Evolutionary conservation across 2,797 vertebrate genomes (phyloP).

Genomic region (Merluccius polli): DNA sequence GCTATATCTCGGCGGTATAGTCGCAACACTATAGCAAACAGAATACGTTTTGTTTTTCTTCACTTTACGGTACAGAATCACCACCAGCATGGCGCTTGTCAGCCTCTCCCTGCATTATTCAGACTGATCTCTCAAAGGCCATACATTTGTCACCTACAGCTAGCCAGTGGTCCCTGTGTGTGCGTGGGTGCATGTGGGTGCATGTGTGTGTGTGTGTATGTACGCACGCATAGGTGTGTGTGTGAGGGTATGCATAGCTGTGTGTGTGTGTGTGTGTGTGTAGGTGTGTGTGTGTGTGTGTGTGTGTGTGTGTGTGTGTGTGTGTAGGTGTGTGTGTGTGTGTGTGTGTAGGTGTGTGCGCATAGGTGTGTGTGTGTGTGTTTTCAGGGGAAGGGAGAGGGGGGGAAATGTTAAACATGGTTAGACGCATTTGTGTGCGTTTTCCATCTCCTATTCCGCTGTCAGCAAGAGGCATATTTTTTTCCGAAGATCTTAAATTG

Average conservation of each 20-base stretch:
- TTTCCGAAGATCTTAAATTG: too few species aligned
- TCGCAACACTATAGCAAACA: constrained; percentile 8
- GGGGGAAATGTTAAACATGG: neutral
- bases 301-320: neutral
- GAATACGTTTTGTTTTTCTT: constrained; percentile 19
- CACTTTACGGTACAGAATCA: constrained; percentile 26
- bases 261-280: neutral
- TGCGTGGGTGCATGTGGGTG: neutral
- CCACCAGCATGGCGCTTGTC: constrained; percentile 13
- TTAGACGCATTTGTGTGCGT: too few species aligned
- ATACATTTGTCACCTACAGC: constrained; percentile 13
- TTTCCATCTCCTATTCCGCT: too few species aligned
- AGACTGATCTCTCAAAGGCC: constrained; percentile 38
- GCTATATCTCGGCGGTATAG: neutral
- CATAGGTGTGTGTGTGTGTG: neutral
- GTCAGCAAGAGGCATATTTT: too few species aligned
- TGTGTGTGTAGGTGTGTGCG: neutral
- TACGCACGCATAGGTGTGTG: neutral
- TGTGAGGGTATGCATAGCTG: neutral
- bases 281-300: neutral
- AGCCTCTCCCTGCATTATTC: constrained; percentile 50
- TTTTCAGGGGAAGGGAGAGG: neutral
- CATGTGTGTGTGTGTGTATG: too few species aligned
- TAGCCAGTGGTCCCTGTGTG: constrained; percentile 3
- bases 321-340: neutral